phyloP scores from a whole-genome alignment of 2,797 vertebrate species.

The Hafferia zeledoni region DNA sequence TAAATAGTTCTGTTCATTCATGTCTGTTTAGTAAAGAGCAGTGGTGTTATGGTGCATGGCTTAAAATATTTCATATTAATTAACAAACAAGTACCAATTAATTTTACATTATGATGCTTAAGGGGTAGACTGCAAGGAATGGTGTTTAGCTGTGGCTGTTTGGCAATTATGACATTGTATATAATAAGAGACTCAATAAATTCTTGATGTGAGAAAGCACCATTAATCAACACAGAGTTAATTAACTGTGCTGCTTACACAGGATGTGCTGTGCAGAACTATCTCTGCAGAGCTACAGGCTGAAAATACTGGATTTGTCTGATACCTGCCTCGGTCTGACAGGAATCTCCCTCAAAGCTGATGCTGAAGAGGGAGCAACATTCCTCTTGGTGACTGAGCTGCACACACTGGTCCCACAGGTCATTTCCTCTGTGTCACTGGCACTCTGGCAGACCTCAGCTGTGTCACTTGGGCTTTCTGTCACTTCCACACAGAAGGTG shows the following conservation, averaged over 20 bases:
- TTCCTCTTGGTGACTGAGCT: neutral
- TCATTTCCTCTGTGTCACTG: neutral
- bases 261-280: neutral
- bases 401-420: neutral
- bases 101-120: conserved; percentile 37
- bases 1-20: neutral
- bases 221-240: conserved; percentile 55
- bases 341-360: neutral
- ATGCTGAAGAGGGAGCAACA: neutral
- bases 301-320: neutral
- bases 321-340: neutral
- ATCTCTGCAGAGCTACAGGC: neutral
- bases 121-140: conserved; percentile 29
- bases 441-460: neutral
- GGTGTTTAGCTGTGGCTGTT: conserved; percentile 53
- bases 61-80: conserved; percentile 55
- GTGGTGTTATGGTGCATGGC: neutral
- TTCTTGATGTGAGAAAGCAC: conserved; percentile 38
- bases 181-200: conserved; percentile 58
- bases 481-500: neutral
- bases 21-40: conserved; percentile 12
- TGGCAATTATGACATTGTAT: conserved; percentile 50
- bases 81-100: conserved; percentile 44
- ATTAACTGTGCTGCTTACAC: conserved; percentile 41
- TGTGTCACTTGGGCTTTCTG: neutral